Evolutionary conservation across 2,797 vertebrate genomes (phyloP).

Genomic region (Pipistrellus pipistrellus): DNA sequence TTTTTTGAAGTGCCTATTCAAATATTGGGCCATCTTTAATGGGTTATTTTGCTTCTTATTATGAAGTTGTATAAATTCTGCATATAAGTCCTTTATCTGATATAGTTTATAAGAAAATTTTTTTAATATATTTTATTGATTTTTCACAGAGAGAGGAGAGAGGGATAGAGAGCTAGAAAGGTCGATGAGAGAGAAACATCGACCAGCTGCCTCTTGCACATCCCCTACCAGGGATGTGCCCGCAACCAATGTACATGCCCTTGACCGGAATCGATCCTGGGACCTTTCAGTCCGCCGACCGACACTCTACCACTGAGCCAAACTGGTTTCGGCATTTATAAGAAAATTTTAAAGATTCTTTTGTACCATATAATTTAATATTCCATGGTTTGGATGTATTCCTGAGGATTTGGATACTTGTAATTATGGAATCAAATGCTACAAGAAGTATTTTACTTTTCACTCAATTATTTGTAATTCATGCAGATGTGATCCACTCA

Average conservation of each 20-base stretch:
- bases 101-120: background rate
- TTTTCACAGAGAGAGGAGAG: too few species aligned
- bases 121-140: too few species aligned
- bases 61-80: background rate
- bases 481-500: background rate
- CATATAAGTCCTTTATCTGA: background rate
- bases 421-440: background rate
- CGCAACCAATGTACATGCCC: too few species aligned
- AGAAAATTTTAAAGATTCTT: slow-evolving; percentile 8
- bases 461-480: slow-evolving; percentile 1
- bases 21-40: background rate
- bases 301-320: too few species aligned
- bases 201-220: too few species aligned
- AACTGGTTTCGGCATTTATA: too few species aligned
- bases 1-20: background rate
- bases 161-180: too few species aligned
- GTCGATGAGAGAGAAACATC: too few species aligned
- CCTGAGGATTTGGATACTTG: slow-evolving; percentile 21
- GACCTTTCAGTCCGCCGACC: too few species aligned
- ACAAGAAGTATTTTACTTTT: slow-evolving; percentile 14
- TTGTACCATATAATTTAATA: background rate
- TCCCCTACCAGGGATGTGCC: too few species aligned
- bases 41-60: background rate
- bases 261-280: too few species aligned
- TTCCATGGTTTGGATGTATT: background rate